A percentile compares a stretch with the other conserved stretches of the same genome.
phyloP scores from a whole-genome alignment of 2,888 invertebrate species.

The Gari tellinella region DNA sequence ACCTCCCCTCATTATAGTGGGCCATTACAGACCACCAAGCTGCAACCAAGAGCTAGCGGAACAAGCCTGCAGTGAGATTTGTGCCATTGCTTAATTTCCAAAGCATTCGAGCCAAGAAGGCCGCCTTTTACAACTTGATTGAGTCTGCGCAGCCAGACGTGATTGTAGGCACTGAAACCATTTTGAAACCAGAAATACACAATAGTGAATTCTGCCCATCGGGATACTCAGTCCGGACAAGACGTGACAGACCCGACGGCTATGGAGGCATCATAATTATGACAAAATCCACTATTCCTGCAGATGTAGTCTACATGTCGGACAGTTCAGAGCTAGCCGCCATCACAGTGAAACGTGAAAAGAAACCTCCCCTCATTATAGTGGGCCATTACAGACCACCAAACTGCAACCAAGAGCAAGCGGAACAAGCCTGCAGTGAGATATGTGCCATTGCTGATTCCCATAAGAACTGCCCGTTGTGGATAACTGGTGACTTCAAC shows the following conservation, averaged over 20 bases:
- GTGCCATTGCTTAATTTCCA: no score
- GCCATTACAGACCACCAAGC: no score
- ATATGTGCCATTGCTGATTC: background rate
- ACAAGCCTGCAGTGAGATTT: no score
- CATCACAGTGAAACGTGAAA: background rate
- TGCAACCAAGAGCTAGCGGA: no score
- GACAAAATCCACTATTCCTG: background rate
- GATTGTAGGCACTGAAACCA: constrained; percentile 26
- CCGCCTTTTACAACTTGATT: constrained; percentile 6
- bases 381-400: no score
- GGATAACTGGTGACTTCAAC: no score
- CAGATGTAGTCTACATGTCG: background rate
- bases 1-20: no score
- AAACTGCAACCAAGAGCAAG: no score
- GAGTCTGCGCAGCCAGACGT: constrained; percentile 18
- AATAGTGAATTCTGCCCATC: constrained; percentile 16
- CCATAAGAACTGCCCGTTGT: background rate
- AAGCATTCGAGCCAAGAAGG: no score
- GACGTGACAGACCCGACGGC: constrained; percentile 1
- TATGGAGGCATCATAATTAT: background rate
- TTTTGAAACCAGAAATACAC: constrained; percentile 9
- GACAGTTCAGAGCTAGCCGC: background rate
- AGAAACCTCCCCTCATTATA: no score
- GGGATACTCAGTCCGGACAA: background rate
- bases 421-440: no score